Base-by-base conservation (phyloP, 1,140 invertebrate species). In the Scaptodrosophila lebanonensis region DNA sequence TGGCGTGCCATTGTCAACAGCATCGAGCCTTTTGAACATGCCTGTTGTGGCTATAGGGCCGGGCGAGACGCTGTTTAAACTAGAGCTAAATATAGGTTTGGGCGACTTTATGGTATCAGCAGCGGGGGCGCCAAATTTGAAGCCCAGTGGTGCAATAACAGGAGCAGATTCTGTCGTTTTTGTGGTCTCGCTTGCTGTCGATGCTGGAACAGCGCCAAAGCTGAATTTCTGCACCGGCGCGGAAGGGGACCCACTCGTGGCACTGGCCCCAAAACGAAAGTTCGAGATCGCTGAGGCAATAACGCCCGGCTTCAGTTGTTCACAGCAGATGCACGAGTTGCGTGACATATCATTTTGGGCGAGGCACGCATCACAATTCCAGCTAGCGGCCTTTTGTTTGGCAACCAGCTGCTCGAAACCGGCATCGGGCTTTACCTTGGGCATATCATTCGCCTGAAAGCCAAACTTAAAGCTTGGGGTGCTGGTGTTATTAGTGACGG, bases 311-410 rank as follows among this genome's bases (percentile, higher is more conserved):
- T 91, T 93, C 0, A 89, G 79, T 16, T 91, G 88, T 47, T 91
- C 91, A 76, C 93, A 95, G 57, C 93, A 93, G 13, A 90, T 87
- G 87, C 94, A 95, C 63, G 88, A 90, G 2, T 63, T 67, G 29
- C 87, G 88, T 15, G 88, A 83, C 5, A 70, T 73, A 15, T 90
- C 89, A 69, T 94, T 94, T 43, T 88, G 87, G 1, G 93, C 86
- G 85, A 92, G 89, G 77, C 93, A 94, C 13, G 87, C 88, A 13
- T 89, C 85, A 84, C 93, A 94, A 59, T 91, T 89, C 92, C 92
- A 94, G 36, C 84, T 88, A n/a, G 77, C 57, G 29, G 63, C 59
- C 60, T 82, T 85, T 59, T 90, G 89, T 8, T 72, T 60, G 3
- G 68, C 77, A 15, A 66, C 73, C 35, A 86, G 61, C 82, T 86